These are phyloP conservation scores for Furnarius figulus DNA, from an alignment of 2,113 vertebrate genomes.

Conservation along the genomic window DNA sequence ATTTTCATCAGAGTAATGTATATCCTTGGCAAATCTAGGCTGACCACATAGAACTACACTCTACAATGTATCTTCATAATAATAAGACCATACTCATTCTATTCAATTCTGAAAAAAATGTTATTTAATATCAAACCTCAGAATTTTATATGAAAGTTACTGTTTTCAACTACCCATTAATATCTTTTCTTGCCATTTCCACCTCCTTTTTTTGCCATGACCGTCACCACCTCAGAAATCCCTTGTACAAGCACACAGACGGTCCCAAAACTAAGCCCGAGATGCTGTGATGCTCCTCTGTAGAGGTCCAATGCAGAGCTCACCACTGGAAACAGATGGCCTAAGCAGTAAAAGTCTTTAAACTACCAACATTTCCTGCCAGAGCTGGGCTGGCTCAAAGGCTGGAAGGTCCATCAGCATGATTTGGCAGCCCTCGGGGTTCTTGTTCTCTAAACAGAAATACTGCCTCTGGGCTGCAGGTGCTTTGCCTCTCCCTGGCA, in stretches of 20 bases:
- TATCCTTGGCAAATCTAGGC: neutral
- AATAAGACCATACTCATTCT: neutral
- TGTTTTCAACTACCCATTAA: neutral
- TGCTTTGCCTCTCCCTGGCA: neutral
- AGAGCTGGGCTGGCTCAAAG: neutral
- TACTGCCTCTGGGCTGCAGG: neutral
- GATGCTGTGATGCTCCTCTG: accelerated
- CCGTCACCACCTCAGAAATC: neutral
- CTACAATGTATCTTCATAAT: neutral
- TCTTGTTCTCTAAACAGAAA: neutral
- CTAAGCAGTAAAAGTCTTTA: neutral
- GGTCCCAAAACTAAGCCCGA: neutral
- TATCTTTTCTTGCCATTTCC: neutral
- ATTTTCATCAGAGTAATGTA: neutral
- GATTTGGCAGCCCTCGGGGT: neutral
- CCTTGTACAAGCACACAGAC: neutral
- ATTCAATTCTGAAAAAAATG: neutral
- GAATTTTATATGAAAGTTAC: neutral
- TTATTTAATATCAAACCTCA: neutral
- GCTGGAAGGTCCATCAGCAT: neutral
- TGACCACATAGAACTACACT: neutral
- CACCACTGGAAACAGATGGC: neutral
- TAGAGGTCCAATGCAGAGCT: neutral
- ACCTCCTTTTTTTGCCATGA: neutral
- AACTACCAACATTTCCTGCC: neutral